Conservation (phyloP, 2,113 vertebrate species). For the Aplodontia rufa region DNA sequence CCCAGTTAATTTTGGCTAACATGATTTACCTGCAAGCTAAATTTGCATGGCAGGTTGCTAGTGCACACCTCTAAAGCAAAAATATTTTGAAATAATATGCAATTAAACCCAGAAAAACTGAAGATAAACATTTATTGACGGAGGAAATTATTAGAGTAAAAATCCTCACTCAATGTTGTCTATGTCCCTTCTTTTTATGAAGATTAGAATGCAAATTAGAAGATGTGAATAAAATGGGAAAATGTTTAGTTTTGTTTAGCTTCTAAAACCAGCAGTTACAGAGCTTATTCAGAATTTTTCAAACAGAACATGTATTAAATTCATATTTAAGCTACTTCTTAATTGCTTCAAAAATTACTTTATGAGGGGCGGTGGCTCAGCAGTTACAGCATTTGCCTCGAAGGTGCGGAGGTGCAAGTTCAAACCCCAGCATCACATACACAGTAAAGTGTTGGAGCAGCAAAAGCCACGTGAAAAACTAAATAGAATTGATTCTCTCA, state of each 20-base stretch:
- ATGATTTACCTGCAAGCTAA: background rate
- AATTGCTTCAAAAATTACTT: conserved; percentile 28
- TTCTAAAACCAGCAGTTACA: background rate
- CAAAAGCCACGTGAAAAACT: no score
- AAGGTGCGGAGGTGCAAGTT: no score
- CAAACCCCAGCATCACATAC: no score
- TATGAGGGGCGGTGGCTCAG: no score
- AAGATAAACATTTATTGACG: background rate
- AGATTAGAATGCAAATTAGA: conserved; percentile 40
- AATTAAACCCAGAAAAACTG: conserved; percentile 54
- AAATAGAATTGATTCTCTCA: no score
- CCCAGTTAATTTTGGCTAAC: background rate
- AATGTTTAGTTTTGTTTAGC: conserved; percentile 6
- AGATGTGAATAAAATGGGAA: background rate
- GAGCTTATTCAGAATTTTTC: background rate
- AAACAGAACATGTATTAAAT: conserved; percentile 2
- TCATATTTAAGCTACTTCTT: conserved; percentile 17
- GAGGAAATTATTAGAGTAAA: background rate
- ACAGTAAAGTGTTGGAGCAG: no score
- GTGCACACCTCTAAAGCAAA: background rate
- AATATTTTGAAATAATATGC: background rate
- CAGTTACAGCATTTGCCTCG: no score
- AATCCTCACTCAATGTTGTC: background rate
- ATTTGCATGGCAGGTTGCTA: background rate
- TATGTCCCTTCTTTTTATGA: background rate